phyloP scores from a whole-genome alignment of 2,113 vertebrate species.

The Cygnus buccinator region DNA sequence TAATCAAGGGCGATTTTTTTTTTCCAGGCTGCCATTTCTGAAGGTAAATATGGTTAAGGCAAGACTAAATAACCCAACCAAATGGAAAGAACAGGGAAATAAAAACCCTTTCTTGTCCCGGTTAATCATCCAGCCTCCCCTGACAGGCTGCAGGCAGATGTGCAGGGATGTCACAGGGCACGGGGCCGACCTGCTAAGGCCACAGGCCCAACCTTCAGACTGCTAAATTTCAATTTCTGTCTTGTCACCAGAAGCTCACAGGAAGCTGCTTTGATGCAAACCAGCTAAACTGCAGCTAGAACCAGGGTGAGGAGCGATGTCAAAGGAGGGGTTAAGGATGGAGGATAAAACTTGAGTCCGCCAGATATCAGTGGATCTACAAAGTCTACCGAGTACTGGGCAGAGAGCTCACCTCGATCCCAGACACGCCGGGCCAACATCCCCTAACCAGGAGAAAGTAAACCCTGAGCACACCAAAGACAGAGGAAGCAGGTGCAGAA shows the following conservation, averaged over 20 bases:
- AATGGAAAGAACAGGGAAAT: background rate
- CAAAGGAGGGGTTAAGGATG: background rate
- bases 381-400: background rate
- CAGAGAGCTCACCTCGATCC: background rate
- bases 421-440: background rate
- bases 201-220: accelerated
- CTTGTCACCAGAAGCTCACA: background rate
- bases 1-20: background rate
- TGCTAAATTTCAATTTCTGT: background rate
- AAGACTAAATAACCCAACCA: background rate
- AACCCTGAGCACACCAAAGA: background rate
- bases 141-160: background rate
- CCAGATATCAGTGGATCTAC: background rate
- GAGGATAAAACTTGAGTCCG: background rate
- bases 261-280: background rate
- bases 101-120: background rate
- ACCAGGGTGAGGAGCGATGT: background rate
- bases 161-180: background rate
- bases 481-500: background rate
- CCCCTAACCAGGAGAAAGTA: background rate
- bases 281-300: background rate
- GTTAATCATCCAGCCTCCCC: background rate
- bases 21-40: background rate
- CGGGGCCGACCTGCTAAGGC: background rate
- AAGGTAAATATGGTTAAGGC: background rate